Conservation (phyloP, 2,888 invertebrate genomes). For the Troglohyphantes excavatus region DNA sequence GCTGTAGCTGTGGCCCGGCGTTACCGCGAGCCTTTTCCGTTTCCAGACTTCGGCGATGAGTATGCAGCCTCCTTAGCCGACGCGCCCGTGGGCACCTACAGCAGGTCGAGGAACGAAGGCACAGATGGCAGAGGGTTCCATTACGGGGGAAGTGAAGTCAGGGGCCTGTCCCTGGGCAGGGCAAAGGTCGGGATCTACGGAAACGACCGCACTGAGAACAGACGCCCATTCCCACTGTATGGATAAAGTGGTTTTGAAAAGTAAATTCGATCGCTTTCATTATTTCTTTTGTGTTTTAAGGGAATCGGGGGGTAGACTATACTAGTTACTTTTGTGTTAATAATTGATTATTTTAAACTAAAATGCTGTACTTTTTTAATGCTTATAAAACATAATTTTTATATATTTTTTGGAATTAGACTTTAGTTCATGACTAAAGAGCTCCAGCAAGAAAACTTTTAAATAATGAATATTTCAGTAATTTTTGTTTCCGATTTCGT, state of each 20-base stretch:
- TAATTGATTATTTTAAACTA: too few relatives aligned
- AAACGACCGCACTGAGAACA: background rate
- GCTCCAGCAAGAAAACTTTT: too few relatives aligned
- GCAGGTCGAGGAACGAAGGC: background rate
- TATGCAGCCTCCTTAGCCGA: conserved; percentile 16
- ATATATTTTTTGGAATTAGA: too few relatives aligned
- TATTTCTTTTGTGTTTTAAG: too few relatives aligned
- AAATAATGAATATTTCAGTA: too few relatives aligned
- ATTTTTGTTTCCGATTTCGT: too few relatives aligned
- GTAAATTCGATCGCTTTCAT: background rate
- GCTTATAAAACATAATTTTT: too few relatives aligned
- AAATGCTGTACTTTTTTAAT: too few relatives aligned
- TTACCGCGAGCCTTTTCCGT: background rate
- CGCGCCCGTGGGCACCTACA: conserved; percentile 27
- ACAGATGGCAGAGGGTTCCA: background rate
- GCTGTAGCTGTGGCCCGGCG: background rate
- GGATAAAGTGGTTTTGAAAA: background rate
- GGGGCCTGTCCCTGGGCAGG: background rate
- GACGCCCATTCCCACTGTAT: background rate
- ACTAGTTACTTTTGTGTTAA: too few relatives aligned
- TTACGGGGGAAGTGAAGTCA: background rate
- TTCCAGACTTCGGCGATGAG: background rate
- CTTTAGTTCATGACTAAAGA: too few relatives aligned
- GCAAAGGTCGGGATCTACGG: background rate
- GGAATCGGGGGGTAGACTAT: too few relatives aligned